Base-by-base conservation (phyloP, 2,113 vertebrate species). In the Microcebus murinus region DNA sequence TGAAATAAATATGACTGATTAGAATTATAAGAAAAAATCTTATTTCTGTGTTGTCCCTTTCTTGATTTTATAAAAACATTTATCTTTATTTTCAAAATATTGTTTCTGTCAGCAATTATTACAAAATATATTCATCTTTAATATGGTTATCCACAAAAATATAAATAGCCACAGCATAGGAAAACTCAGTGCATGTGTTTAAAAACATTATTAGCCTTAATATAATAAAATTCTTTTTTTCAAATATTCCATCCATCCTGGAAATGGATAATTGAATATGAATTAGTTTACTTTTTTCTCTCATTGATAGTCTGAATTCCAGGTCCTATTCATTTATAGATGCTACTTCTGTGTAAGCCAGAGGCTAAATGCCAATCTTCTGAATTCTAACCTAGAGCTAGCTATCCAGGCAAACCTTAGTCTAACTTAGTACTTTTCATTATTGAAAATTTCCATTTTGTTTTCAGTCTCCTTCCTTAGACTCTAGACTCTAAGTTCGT, bases 11-110 rank as follows among this genome's bases (percentile, higher is more conserved):
- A 68, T 36, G 27, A 67, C 13, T 48, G 20, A 45, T 92, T 83
- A 50, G 61, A 88, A 45, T 14, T 90, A 4, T 34, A 65, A 45
- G 3, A 34, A 85, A 80, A 77, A 34, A 55, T 71, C n/a, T 77
- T 55, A 31, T n/a, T 74, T 52, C 6, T 77, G 11, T 70, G 2
- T 18, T 63, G 11, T 65, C 79, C 90, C 81, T 80, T 91, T 45
- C 59, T 5, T 3, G 63, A 34, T 77, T 63, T 79, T 67, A 92
- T 23, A 23, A 59, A 82, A 97, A 57, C 84, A 84, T 95, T 96
- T 4, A 8, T 0, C 3, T 68, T 97, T 96, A 96, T 80, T 96
- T 93, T 96, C 61, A 8, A 74, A n/a, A 45, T 76, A 86, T 57
- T 18, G 0, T 70, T 85, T 67, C 39, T 71, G 27, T 57, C 18